Evolutionary conservation across 2,113 vertebrate species (phyloP), one percentile per base, ranked within the genome.

Genomic region (Poecile atricapillus): DNA sequence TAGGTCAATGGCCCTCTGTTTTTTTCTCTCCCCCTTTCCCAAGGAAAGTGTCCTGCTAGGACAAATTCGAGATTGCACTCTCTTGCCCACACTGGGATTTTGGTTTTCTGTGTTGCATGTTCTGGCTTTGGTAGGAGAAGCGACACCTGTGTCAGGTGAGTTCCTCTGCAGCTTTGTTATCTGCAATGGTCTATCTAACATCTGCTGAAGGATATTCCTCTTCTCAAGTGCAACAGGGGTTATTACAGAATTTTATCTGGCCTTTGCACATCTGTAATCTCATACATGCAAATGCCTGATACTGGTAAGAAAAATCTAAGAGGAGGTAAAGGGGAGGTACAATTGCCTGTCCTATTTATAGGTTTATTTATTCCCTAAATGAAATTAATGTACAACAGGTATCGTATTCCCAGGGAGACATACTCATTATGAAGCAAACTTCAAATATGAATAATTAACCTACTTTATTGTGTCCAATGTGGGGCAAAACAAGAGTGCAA

Each of bases 371-470:
- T 47, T 92, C 35, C 56, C 12, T 43, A 43, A 70, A 47, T 65
- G 20, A 88, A 93, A 90, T 30, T 53, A 65, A 68, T 39, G 44
- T 60, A 64, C 23, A 83, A 59, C 19, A 79, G 25, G 6, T 69
- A 46, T 71, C 30, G 33, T 79, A 17, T 64, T 90, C n/a, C 58
- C 27, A 67, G 64, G 43, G 80, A 88, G 39, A 14, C 43, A 65
- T 35, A 39, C 3, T 50, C 23, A 12, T 76, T 73, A 65, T 15
- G n/a, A 85, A 91, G 87, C 9, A 46, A 17, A 37, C 44, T 68
- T 71, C 10, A 85, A 73, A 75, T 77, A 85, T 59, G 13, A 90
- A 77, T 86, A 93, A 90, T 77, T 84, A 84, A 59, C 15, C 9
- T 63, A 37, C 31, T 90, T 80, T 69, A 76, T 49, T 80, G 18